Evolutionary conservation across 2,797 vertebrate genomes (phyloP).

Genomic region (Sebastes variabilis): DNA sequence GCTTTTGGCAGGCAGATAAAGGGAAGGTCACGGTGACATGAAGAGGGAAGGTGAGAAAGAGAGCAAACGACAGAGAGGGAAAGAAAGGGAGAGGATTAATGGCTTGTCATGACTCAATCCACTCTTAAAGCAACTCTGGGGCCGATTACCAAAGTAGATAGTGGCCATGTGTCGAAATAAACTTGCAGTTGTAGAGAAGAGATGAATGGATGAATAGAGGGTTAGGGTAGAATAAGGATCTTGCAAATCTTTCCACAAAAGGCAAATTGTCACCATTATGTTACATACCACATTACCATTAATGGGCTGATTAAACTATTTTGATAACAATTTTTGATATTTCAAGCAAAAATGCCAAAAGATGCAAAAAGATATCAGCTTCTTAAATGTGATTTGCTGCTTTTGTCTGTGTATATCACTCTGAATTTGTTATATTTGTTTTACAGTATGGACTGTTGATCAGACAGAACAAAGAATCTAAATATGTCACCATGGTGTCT

Average conservation of each 20-base stretch:
- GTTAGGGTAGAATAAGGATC: neutral
- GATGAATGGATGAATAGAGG: neutral
- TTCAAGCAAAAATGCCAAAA: neutral
- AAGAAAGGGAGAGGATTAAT: slow-evolving; percentile 56
- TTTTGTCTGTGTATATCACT: neutral
- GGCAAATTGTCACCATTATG: neutral
- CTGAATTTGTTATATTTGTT: neutral
- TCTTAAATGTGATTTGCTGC: neutral
- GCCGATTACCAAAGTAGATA: slow-evolving; percentile 38
- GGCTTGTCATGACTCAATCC: slow-evolving; percentile 56
- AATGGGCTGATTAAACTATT: neutral
- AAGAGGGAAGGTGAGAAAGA: slow-evolving; percentile 52
- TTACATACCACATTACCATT: neutral
- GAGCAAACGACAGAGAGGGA: slow-evolving; percentile 29
- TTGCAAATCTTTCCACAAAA: neutral
- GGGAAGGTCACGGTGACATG: slow-evolving; percentile 56
- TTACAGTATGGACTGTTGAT: neutral
- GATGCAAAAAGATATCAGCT: neutral
- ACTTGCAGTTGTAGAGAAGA: slow-evolving; percentile 2
- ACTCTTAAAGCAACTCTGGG: slow-evolving; percentile 40
- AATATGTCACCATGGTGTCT: neutral
- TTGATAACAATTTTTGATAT: neutral
- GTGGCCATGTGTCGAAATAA: slow-evolving; percentile 17
- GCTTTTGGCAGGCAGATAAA: slow-evolving; percentile 58
- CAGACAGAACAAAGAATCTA: neutral